Evolutionary conservation across 2,113 vertebrate genomes (phyloP), one percentile per base, ranked within the genome.

Genomic region (Brienomyrus brachyistius): DNA sequence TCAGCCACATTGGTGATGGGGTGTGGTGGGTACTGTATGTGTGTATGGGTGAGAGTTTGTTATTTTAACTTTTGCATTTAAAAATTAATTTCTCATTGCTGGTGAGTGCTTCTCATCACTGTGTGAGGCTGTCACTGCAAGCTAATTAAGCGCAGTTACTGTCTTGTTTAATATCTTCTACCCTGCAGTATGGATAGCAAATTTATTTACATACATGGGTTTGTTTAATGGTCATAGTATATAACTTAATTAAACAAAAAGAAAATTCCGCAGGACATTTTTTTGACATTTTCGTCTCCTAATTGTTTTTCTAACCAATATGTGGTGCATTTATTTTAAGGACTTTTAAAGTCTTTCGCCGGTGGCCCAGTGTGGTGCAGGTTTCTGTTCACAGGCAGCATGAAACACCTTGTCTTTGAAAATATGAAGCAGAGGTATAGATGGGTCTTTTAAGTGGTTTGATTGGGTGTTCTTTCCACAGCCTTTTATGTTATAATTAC

Each of bases 401-500:
- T 56, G 54, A 23, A 56, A 56, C 19, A 48, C 13, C 13, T 35
- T 35, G 10, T 47, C 21, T 23, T 40, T 62, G 5, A 62, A 62
- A 11, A 59, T n/a, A 7, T 66, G 27, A 77, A 47, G 40, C 45
- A 8, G 21, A 62, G 15, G 88, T 74, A 27, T 27, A 15, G 5
- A 27, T 54, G 85, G n/a, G 50, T 35, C 17, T 11, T 52, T n/a
- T 10, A 51, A 9, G 13, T 35, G 27, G 4, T 56, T 56, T 31
- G 27, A 31, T 56, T 54, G 15, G 27, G 11, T 50, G 21, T n/a
- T n/a, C 5, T 85, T 4, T 50, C 21, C 21, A 23, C 40, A n/a
- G 43, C 6, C 85, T 54, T 86, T 86, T 50, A 35, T 86, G 51
- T 87, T 87, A 87, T 87, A 87, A 56, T 87, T 87, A 35, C 51